Evolutionary conservation across 2,113 vertebrate genomes (phyloP), one percentile per base, ranked within the genome.

Genomic region (Helogale parvula): DNA sequence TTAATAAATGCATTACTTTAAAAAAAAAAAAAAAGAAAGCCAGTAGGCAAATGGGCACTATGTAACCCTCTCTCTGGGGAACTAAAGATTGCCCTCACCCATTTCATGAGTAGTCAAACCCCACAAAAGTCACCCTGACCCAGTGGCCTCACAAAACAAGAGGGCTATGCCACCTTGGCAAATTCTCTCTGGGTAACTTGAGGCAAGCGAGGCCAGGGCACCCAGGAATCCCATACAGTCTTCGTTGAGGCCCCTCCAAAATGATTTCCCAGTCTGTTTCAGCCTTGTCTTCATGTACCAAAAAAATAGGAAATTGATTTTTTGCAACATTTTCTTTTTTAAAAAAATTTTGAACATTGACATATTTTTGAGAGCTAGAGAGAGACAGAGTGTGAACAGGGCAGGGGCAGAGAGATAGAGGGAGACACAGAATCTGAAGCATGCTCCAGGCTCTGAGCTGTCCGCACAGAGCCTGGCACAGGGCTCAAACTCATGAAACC

Each of bases 31-130:
- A 41, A 41, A 41, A 41, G 41, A 41, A 41, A 41, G 41, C 41
- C 41, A 41, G 41, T 41, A 5, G 10, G 63, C 21, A 85, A 89
- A 31, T 29, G 41, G 63, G 83, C 25, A 50, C 47, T 60, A 19
- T 50, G 45, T 52, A 71, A 60, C 85, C 31, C 45, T 82, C 60
- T 54, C 8, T 57, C 54, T 92, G 25, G 33, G 81, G 29, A 92
- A 77, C 52, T 41, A 5, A 88, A 27, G 65, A 38, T 35, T 41
- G 16, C 63, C 38, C 71, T 74, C 1, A n/a, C 25, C 52, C 66
- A 21, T 94, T 96, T 38, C 63, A 72, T 60, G 27, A 97, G 35
- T 29, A 94, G 38, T 72, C 89, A 84, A 35, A 80, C 54, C 71
- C 23, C 9, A 50, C 71, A 52, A n/a, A 83, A 66, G 69, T 79